These are phyloP conservation scores for Laupala kohalensis DNA, from an alignment of 1,140 invertebrate species.

Conservation along the genomic window DNA sequence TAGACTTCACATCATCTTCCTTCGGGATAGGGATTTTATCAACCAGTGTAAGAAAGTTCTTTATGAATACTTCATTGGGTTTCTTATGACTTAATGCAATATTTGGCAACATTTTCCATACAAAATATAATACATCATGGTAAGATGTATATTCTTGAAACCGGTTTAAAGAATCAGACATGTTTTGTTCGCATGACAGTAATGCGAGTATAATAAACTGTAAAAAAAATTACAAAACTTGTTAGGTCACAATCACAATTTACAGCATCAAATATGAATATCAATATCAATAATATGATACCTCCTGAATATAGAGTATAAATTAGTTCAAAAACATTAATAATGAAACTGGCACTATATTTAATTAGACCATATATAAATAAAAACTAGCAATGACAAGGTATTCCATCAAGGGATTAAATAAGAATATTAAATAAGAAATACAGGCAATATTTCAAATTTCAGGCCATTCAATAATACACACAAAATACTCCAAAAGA, in stretches of 20 bases:
- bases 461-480: too few species aligned
- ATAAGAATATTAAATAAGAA: not conserved
- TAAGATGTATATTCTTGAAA: conserved; percentile 49
- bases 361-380: too few species aligned
- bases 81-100: conserved; percentile 36
- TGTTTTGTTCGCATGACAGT: conserved; percentile 36
- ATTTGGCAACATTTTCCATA: conserved; percentile 40
- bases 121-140: conserved; percentile 45
- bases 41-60: conserved; percentile 54
- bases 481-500: not conserved
- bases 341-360: too few species aligned
- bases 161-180: conserved; percentile 34
- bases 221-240: conserved; percentile 9
- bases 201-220: conserved; percentile 37
- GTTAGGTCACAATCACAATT: not conserved
- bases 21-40: conserved; percentile 42
- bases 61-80: conserved; percentile 45
- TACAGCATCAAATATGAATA: not conserved
- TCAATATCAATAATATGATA: too few species aligned
- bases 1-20: conserved; percentile 20
- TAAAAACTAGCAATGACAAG: not conserved
- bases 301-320: too few species aligned
- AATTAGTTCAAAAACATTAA: too few species aligned
- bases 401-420: not conserved
- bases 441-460: not conserved